These are phyloP conservation scores for Drosophila kurseongensis DNA, from an alignment of 1,140 invertebrate genomes.

Conservation along the genomic window DNA sequence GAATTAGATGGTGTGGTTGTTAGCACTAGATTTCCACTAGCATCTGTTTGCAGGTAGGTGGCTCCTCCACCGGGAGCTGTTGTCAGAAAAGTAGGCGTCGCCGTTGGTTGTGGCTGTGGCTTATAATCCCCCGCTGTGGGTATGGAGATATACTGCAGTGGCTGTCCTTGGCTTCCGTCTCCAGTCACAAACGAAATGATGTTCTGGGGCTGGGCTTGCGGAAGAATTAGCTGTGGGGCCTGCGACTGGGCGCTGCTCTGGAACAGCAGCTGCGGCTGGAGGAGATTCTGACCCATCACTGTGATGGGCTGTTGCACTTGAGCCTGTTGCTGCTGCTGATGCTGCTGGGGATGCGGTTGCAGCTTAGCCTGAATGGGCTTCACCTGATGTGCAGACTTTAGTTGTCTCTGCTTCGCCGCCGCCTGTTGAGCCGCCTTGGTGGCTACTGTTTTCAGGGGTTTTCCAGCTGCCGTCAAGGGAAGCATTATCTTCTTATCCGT, in stretches of 20 bases:
- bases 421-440: conserved; percentile 74
- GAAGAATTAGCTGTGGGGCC: conserved; percentile 64
- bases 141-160: conserved; percentile 78
- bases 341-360: conserved; percentile 56
- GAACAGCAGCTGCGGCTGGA: conserved; percentile 73
- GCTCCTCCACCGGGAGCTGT: conserved; percentile 46
- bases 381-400: conserved; percentile 63
- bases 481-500: conserved; percentile 79
- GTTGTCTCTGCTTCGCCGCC: conserved; percentile 70
- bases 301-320: conserved; percentile 47
- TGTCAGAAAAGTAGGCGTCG: conserved; percentile 71
- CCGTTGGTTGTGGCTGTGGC: conserved; percentile 55
- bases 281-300: conserved; percentile 71
- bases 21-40: conserved; percentile 76
- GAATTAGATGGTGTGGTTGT: conserved; percentile 64
- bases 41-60: conserved; percentile 78
- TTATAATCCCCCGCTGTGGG: conserved; percentile 74
- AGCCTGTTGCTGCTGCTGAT: conserved; percentile 41
- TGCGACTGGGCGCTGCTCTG: conserved; percentile 63
- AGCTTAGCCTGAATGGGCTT: conserved; percentile 78
- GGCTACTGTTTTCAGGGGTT: conserved; percentile 70
- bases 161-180: conserved; percentile 69
- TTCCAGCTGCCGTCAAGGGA: conserved; percentile 51
- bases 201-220: conserved; percentile 75
- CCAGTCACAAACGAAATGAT: conserved; percentile 80